Evolutionary conservation across 2,797 vertebrate species (phyloP).

Genomic region (Synaphobranchus kaupii): DNA sequence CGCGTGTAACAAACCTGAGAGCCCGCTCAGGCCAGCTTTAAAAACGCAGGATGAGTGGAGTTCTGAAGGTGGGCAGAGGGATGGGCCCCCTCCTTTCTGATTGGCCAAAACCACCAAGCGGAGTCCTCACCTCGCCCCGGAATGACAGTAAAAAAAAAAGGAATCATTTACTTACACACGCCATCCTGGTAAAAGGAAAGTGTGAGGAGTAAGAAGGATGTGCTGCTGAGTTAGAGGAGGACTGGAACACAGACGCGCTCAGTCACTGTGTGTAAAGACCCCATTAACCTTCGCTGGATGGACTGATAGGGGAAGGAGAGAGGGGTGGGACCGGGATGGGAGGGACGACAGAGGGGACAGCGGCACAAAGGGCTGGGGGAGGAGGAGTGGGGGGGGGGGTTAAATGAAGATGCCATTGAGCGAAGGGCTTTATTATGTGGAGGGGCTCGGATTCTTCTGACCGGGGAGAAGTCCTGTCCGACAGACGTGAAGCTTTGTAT

Average conservation of each 20-base stretch:
- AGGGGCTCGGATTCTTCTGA: conserved; percentile 30
- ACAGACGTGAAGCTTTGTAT: conserved; percentile 40
- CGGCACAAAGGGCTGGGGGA: conserved; percentile 26
- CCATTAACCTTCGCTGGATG: conserved; percentile 33
- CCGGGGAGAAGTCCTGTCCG: conserved; percentile 42
- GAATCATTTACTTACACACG: background rate
- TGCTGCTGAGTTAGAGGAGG: background rate
- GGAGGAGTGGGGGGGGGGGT: conserved; percentile 22
- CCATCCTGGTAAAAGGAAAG: too few relatives aligned
- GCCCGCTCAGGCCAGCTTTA: background rate
- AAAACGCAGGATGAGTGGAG: background rate
- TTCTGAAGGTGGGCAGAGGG: background rate
- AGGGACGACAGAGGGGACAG: conserved; percentile 28
- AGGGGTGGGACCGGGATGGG: background rate
- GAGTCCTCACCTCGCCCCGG: background rate
- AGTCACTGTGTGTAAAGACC: conserved; percentile 26
- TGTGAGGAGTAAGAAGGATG: background rate
- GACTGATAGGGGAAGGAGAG: background rate
- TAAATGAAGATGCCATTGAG: conserved; percentile 36
- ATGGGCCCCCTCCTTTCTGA: too few relatives aligned
- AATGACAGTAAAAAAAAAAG: background rate
- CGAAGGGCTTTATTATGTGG: conserved; percentile 25
- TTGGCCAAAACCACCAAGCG: too few relatives aligned
- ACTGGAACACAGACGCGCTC: conserved; percentile 25
- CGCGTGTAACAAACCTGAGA: background rate